Base-by-base conservation (phyloP, 1,140 invertebrate species). In the Onthophagus taurus region DNA sequence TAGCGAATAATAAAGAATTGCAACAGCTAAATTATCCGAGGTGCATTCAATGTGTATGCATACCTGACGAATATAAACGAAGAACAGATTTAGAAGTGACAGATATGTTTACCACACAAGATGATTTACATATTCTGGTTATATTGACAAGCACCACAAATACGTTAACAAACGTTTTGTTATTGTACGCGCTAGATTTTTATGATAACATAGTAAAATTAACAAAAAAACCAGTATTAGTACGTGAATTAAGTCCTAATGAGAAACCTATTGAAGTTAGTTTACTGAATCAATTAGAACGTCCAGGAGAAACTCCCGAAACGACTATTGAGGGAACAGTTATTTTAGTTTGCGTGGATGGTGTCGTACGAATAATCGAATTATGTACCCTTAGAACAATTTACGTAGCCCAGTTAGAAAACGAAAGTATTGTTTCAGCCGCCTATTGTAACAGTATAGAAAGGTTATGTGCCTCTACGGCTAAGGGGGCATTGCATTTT, bases 381-480 rank as follows among this genome's bases (percentile, higher is more conserved):
- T 57, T 86, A 5, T 64, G 69, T 8, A 77, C 74, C 29, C 70
- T 86, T 36, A 76, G 74, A 50, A 71, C 72, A 6, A 60, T 82
- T 5, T 74, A 75, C 3, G 69, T 78, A 41, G 77, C 80, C 8
- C 72, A 71, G 52, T 67, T 80, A 21, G 76, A 80, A 0, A 72
- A 72, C n/a, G 71, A 75, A 21, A 77, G 76, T 53, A 86, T 86
- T 54, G 74, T 82, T 9, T 82, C 83, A 1, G 80, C 79, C 12
- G 76, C 76, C 3, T 88, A 84, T 62, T 88, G 84, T 57, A 81
- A 77, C 13, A 83, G 82, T 67, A 63, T 91, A 33, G 89, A 92
- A 55, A 72, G 86, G 39, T 65, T 94, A 13, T 92, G 89, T 63
- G 82, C 80, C 4, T 85, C 83, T 42, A 89, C 86, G 1, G 77